These are phyloP conservation scores for Drosophila helvetica DNA, from an alignment of 2,888 invertebrate species.

Conservation along the genomic window DNA sequence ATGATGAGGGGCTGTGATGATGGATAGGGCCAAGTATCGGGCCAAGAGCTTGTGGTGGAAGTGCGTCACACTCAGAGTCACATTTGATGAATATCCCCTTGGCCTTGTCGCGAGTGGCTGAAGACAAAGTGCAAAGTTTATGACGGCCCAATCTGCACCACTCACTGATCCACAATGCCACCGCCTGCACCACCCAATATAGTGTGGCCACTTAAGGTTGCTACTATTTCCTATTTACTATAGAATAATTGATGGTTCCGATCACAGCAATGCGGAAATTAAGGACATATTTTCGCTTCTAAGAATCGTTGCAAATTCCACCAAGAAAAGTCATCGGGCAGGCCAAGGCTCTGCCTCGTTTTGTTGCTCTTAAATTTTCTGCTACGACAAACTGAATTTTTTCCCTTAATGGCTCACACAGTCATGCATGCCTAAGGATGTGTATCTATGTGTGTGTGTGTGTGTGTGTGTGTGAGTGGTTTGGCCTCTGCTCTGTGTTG, in stretches of 20 bases:
- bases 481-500: constrained; percentile 54
- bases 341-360: background rate
- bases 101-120: constrained; percentile 74
- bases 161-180: background rate
- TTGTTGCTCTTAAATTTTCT: constrained; percentile 26
- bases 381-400: constrained; percentile 24
- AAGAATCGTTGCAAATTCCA: background rate
- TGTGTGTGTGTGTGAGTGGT: constrained; percentile 34
- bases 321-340: background rate
- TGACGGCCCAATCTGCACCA: background rate
- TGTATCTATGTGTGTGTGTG: background rate
- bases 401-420: constrained; percentile 37
- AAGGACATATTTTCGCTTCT: background rate
- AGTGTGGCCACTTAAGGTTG: too few species aligned
- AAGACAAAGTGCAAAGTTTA: constrained; percentile 32
- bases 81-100: constrained; percentile 74
- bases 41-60: constrained; percentile 32
- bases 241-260: too few species aligned
- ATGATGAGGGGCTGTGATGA: constrained; percentile 13
- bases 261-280: too few species aligned
- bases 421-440: background rate
- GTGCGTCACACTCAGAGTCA: constrained; percentile 36
- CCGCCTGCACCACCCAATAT: too few species aligned
- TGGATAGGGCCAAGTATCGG: background rate
- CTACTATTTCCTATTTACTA: too few species aligned